Conservation (phyloP, 2,888 invertebrate genomes). For the Halictus quadricinctus region DNA sequence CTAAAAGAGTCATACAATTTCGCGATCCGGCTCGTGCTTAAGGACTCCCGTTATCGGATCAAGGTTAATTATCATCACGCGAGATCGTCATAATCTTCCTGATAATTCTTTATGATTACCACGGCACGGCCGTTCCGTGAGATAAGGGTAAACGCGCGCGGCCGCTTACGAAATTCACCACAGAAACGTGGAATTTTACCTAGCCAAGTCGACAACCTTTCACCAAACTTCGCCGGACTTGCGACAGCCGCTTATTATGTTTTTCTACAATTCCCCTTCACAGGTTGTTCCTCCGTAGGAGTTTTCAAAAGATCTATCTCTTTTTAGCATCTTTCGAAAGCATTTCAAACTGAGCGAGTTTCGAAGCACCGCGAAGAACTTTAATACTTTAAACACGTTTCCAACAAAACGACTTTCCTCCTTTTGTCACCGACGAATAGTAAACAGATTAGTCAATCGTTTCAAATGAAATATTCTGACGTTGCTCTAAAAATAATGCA, state of each 20-base stretch:
- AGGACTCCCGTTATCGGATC: slow-evolving; percentile 13
- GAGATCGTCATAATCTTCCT: slow-evolving; percentile 25
- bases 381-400: background rate
- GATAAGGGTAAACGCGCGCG: slow-evolving; percentile 23
- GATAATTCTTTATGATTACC: slow-evolving; percentile 37
- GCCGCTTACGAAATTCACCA: slow-evolving; percentile 20
- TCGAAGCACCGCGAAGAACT: background rate
- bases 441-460: background rate
- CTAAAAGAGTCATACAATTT: slow-evolving; percentile 11
- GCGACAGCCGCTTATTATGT: background rate
- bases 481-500: no score
- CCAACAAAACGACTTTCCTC: background rate
- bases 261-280: background rate
- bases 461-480: background rate
- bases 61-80: slow-evolving; percentile 24
- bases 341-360: background rate
- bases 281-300: background rate
- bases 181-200: slow-evolving; percentile 12
- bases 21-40: background rate
- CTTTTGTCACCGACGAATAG: background rate
- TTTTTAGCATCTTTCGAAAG: background rate
- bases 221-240: slow-evolving; percentile 2
- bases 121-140: background rate
- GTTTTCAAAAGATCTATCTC: background rate
- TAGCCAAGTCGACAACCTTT: background rate